Evolutionary conservation across 2,888 invertebrate genomes (phyloP).

Genomic region (Cheilosia impressa): DNA sequence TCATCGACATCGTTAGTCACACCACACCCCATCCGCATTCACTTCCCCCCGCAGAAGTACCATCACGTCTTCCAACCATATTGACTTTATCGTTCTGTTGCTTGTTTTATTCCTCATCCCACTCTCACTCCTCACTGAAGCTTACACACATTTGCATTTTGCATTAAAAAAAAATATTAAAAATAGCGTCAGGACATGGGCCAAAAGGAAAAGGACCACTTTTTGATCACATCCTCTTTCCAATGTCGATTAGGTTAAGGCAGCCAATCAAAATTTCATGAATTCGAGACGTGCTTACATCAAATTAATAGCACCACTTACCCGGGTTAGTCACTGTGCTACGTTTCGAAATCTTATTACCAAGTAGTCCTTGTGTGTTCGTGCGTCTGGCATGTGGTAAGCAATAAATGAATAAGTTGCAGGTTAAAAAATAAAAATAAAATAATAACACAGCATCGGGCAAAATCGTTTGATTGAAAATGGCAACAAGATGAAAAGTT

Average conservation of each 20-base stretch:
- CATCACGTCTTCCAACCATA: slow-evolving; percentile 58
- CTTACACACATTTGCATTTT: slow-evolving; percentile 50
- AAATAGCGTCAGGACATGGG: slow-evolving; percentile 38
- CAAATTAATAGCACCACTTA: slow-evolving; percentile 54
- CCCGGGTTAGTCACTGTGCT: slow-evolving; percentile 4
- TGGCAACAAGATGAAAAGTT: slow-evolving; percentile 46
- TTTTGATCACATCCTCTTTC: slow-evolving; percentile 37
- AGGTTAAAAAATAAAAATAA: slow-evolving; percentile 29
- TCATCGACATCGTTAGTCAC: slow-evolving; percentile 47
- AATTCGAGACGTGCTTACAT: slow-evolving; percentile 68
- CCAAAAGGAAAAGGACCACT: background rate
- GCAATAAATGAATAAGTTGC: slow-evolving; percentile 4
- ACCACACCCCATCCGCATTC: slow-evolving; percentile 2
- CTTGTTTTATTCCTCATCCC: background rate
- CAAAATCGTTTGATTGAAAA: slow-evolving; percentile 57
- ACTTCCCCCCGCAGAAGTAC: slow-evolving; percentile 14
- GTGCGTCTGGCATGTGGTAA: background rate
- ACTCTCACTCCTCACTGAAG: background rate
- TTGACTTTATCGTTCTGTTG: slow-evolving; percentile 43
- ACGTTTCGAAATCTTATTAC: slow-evolving; percentile 1
- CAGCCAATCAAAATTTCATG: slow-evolving; percentile 67
- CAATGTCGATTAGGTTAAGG: slow-evolving; percentile 62
- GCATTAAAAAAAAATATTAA: slow-evolving; percentile 55
- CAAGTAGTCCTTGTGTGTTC: slow-evolving; percentile 1
- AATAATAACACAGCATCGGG: background rate